Evolutionary conservation across 2,888 invertebrate species (phyloP).

Genomic region (Gari tellinella): DNA sequence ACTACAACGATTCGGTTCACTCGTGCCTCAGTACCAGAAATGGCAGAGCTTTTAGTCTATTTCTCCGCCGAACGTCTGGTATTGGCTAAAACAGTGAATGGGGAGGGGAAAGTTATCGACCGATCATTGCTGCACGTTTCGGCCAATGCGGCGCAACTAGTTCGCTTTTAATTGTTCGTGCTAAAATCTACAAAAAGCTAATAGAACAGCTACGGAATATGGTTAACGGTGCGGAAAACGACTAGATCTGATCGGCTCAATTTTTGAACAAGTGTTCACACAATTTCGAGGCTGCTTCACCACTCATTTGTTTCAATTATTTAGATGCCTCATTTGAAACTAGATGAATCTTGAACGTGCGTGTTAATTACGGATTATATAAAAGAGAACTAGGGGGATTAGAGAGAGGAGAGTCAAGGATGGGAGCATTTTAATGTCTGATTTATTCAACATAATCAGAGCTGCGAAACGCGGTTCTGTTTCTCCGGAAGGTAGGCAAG

Average conservation of each 20-base stretch:
- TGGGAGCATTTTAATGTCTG: too few relatives aligned
- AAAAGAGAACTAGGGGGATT: not conserved
- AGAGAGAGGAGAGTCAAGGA: too few relatives aligned
- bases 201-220: slow-evolving; percentile 1
- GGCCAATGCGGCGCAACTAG: slow-evolving; percentile 25
- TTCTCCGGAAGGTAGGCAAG: too few relatives aligned
- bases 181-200: slow-evolving; percentile 31
- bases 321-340: slow-evolving; percentile 20
- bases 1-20: slow-evolving; percentile 29
- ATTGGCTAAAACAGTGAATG: slow-evolving; percentile 28
- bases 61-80: slow-evolving; percentile 8
- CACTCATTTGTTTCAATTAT: slow-evolving; percentile 11
- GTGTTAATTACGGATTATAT: too few relatives aligned
- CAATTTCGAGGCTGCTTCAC: slow-evolving; percentile 8
- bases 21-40: slow-evolving; percentile 33
- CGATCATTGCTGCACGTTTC: slow-evolving; percentile 35
- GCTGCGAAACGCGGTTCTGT: too few relatives aligned
- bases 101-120: slow-evolving; percentile 35
- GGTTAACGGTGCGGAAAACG: slow-evolving; percentile 34
- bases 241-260: slow-evolving; percentile 4
- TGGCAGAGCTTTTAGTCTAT: slow-evolving; percentile 17
- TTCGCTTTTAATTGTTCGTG: slow-evolving; percentile 36
- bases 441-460: too few relatives aligned
- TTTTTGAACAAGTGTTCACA: slow-evolving; percentile 13
- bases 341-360: slow-evolving; percentile 7